Percentiles rank a stretch among this genome's conserved stretches.
Evolutionary conservation across 1,140 invertebrate genomes (phyloP).

Genomic region (Stegodyphus dumicola): DNA sequence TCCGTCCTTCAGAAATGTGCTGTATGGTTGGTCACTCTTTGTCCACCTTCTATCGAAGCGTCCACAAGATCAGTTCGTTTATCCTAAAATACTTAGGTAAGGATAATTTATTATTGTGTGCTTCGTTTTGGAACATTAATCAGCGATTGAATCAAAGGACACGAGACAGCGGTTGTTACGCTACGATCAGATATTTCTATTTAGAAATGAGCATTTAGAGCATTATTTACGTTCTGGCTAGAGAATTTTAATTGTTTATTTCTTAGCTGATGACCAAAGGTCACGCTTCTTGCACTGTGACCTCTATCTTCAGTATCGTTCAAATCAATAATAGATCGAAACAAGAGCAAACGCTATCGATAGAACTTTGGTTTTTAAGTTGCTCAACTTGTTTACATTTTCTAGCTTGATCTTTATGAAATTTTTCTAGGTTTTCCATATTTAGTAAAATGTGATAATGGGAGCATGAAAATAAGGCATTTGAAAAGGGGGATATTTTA

Average conservation of each 20-base stretch:
- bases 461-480: too few species aligned
- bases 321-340: not conserved
- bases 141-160: not conserved
- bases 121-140: not conserved
- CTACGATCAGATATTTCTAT: not conserved
- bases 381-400: too few species aligned
- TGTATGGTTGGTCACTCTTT: constrained; percentile 32
- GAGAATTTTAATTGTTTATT: not conserved
- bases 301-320: not conserved
- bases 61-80: constrained; percentile 20
- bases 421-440: too few species aligned
- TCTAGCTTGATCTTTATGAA: too few species aligned
- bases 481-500: too few species aligned
- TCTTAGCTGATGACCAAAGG: not conserved
- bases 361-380: too few species aligned
- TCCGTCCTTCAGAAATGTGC: constrained; percentile 25
- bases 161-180: not conserved
- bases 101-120: not conserved
- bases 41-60: constrained; percentile 47
- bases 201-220: not conserved
- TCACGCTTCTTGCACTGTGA: not conserved
- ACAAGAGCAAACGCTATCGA: too few species aligned
- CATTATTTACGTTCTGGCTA: too few species aligned
- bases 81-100: constrained; percentile 39
- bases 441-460: too few species aligned